phyloP scores from a whole-genome alignment of 2,888 invertebrate genomes.

The Ophioninae sp. region DNA sequence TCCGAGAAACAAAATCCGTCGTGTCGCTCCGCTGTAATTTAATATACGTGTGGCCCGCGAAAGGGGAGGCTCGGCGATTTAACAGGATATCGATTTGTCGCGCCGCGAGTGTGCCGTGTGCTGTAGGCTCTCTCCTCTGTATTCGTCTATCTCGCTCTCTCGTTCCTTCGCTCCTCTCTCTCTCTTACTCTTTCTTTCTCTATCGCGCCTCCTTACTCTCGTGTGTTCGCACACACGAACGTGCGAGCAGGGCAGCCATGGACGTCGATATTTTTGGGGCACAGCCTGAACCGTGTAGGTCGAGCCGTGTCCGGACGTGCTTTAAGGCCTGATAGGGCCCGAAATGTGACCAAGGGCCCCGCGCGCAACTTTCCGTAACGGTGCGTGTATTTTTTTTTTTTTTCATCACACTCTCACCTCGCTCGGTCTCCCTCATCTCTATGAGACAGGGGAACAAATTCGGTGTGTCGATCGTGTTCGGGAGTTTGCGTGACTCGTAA shows the following conservation, averaged over 20 bases:
- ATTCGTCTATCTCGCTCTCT: slow-evolving; percentile 20
- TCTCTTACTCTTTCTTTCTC: slow-evolving; percentile 21
- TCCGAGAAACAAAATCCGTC: slow-evolving; percentile 21
- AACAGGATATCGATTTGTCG: slow-evolving; percentile 78
- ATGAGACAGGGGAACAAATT: neutral
- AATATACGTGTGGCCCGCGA: slow-evolving; percentile 64
- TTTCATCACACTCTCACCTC: neutral
- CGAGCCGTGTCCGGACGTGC: slow-evolving; percentile 69
- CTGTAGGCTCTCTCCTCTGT: slow-evolving; percentile 60
- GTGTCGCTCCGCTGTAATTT: slow-evolving; percentile 70
- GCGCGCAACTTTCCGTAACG: slow-evolving; percentile 53
- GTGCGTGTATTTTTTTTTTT: slow-evolving; percentile 50
- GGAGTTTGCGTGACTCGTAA: slow-evolving; percentile 11
- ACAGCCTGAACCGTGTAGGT: slow-evolving; percentile 72
- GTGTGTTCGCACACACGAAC: slow-evolving; percentile 52
- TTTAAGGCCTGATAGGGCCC: slow-evolving; percentile 74
- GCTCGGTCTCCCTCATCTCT: neutral
- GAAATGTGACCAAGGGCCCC: slow-evolving; percentile 69
- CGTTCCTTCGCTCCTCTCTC: slow-evolving; percentile 11
- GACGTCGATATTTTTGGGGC: slow-evolving; percentile 80
- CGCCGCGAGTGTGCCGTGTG: slow-evolving; percentile 69
- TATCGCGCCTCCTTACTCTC: slow-evolving; percentile 9
- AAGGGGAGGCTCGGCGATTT: slow-evolving; percentile 76
- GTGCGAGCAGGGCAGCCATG: slow-evolving; percentile 73
- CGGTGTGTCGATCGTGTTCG: slow-evolving; percentile 18